Evolutionary conservation across 2,888 invertebrate species (phyloP), one percentile per base, ranked within the genome.

Genomic region (Leucophenga maculata): DNA sequence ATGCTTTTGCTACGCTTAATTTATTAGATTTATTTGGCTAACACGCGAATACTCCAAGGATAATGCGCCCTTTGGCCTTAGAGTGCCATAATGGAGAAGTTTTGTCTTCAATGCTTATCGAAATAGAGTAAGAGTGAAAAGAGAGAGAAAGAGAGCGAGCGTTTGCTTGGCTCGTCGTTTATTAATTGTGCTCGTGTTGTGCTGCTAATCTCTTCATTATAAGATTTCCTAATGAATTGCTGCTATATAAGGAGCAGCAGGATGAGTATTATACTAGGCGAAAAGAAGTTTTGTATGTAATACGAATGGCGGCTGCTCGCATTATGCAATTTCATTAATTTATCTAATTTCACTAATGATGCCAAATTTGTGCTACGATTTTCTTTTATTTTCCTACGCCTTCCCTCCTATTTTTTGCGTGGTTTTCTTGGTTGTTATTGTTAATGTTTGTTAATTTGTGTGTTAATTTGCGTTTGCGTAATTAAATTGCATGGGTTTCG

Each of bases 151-250:
- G n/a, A n/a, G n/a, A 26, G 2, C 26, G 26, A 26, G 26, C 2
- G 26, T 26, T 32, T 18, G 31, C 52, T 50, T 60, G 74, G 72
- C 72, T 74, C 83, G 79, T 84, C 80, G 84, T 80, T 80, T 80
- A 80, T 80, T 80, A 80, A 80, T 80, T 80, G 82, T 77, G 78
- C 59, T 71, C 75, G 68, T 74, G 77, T 80, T 79, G n/a, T n/a
- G 57, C 18, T 80, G 80, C 79, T 80, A 80, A 80, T 80, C 80
- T 80, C 80, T 80, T 80, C 80, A 80, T 80, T 80, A 80, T 84
- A 79, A 83, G 80, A 80, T 84, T 80, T 82, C 80, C 82, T 80
- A 80, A 80, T 80, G 84, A 83, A 84, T 84, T 80, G 80, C 84
- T 39, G 11, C 39, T 6, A 39, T 26, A 39, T 11, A 39, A 11